phyloP scores from a whole-genome alignment of 2,113 vertebrate genomes.

The Excalfactoria chinensis region DNA sequence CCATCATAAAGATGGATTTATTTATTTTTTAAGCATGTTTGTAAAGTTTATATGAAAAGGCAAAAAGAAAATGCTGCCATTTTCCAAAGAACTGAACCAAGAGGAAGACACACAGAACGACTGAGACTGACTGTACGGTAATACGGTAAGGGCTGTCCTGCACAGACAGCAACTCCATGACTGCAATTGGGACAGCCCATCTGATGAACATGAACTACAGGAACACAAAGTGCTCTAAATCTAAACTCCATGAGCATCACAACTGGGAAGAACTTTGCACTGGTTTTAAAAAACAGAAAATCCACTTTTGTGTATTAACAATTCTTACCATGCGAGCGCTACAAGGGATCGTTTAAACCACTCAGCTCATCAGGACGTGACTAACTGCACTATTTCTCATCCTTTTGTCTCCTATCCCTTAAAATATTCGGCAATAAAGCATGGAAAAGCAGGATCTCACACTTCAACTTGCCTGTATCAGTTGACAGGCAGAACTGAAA shows the following conservation, averaged over 20 bases:
- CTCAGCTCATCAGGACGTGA: not conserved
- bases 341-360: not conserved
- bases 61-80: not conserved
- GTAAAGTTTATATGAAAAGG: not conserved
- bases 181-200: not conserved
- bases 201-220: not conserved
- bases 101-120: not conserved
- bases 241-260: not conserved
- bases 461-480: not conserved
- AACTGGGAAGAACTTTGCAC: not conserved
- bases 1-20: not conserved
- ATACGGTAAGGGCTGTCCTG: not conserved
- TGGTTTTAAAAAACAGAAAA: not conserved
- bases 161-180: not conserved
- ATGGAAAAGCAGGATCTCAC: accelerated
- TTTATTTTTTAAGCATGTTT: not conserved
- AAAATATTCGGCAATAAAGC: not conserved
- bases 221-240: not conserved
- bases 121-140: not conserved
- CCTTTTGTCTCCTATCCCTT: not conserved
- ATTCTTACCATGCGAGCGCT: not conserved
- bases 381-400: not conserved
- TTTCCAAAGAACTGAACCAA: not conserved
- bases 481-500: not conserved
- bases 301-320: not conserved